phyloP scores from a whole-genome alignment of 2,888 invertebrate species.

The Venustoraphidia nigricollis region DNA sequence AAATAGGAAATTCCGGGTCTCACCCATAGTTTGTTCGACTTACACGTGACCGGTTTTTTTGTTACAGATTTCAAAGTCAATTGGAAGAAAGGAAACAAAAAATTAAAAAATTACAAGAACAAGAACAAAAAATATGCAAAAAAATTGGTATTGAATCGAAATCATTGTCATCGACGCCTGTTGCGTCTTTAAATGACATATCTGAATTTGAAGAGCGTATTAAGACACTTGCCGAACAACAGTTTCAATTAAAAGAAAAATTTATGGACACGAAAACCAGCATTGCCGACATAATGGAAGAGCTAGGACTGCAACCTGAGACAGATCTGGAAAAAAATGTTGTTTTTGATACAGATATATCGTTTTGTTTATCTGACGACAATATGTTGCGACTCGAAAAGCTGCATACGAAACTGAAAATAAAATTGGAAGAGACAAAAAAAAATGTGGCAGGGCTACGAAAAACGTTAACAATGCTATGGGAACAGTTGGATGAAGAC shows the following conservation, averaged over 20 bases:
- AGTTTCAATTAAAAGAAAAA: constrained; percentile 32
- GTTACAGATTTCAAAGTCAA: constrained; percentile 31
- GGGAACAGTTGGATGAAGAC: constrained; percentile 60
- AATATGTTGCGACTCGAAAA: constrained; percentile 46
- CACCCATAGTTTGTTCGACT: too few relatives aligned
- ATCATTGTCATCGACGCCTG: constrained; percentile 30
- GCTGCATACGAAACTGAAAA: constrained; percentile 37
- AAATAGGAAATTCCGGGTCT: too few relatives aligned
- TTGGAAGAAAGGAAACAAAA: constrained; percentile 30
- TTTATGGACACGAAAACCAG: constrained; percentile 24
- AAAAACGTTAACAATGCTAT: constrained; percentile 44
- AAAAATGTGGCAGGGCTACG: constrained; percentile 42
- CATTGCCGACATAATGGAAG: constrained; percentile 23
- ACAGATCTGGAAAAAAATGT: constrained; percentile 26
- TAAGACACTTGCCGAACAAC: constrained; percentile 41
- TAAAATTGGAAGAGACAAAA: constrained; percentile 39
- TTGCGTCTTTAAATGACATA: constrained; percentile 47
- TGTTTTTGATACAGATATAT: constrained; percentile 26
- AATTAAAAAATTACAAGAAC: constrained; percentile 35
- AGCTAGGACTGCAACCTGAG: constrained; percentile 25
- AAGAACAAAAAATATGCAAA: constrained; percentile 29
- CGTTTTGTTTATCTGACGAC: constrained; percentile 39
- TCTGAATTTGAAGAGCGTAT: constrained; percentile 40
- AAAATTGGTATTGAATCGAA: constrained; percentile 37
- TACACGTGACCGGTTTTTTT: too few relatives aligned